phyloP scores from a whole-genome alignment of 53 echinoderm and acorn worm genomes.

The Paracentrotus lividus region DNA sequence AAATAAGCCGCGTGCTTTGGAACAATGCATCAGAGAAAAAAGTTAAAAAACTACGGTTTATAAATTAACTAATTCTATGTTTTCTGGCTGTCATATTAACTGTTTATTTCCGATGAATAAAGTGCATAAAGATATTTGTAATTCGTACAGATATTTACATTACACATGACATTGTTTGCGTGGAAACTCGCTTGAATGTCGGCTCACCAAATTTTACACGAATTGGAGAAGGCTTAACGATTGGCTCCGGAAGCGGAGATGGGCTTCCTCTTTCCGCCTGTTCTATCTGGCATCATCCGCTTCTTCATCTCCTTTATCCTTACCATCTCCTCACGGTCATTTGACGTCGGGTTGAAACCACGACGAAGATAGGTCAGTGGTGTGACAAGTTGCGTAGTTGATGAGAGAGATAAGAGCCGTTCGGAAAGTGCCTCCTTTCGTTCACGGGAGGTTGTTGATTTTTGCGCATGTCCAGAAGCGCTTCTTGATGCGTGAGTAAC shows the following conservation, averaged over 20 bases:
- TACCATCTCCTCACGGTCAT: constrained; percentile 16
- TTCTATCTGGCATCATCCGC: background rate
- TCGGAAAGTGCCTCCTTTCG: constrained; percentile 72
- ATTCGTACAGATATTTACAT: too few species aligned
- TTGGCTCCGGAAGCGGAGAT: background rate
- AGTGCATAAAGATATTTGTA: background rate
- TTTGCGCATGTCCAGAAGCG: constrained; percentile 72
- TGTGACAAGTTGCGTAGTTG: constrained; percentile 91
- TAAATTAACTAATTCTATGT: too few species aligned
- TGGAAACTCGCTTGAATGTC: too few species aligned
- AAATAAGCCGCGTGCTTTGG: too few species aligned
- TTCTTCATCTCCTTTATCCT: background rate
- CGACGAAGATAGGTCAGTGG: constrained; percentile 90
- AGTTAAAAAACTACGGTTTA: too few species aligned
- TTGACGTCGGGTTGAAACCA: constrained; percentile 83
- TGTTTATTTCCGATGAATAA: background rate
- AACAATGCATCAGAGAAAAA: too few species aligned
- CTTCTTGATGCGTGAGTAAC: constrained; percentile 93
- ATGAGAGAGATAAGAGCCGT: constrained; percentile 81
- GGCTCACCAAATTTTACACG: background rate
- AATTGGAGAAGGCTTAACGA: background rate
- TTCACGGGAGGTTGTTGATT: constrained; percentile 46
- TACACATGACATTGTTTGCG: too few species aligned
- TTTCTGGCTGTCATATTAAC: too few species aligned
- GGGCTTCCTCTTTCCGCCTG: background rate